A percentile compares a stretch with the other conserved stretches of the same genome.
These are phyloP conservation scores for Pseudomyrmex dendroicus DNA, from an alignment of 1,140 invertebrate genomes.

Conservation along the genomic window DNA sequence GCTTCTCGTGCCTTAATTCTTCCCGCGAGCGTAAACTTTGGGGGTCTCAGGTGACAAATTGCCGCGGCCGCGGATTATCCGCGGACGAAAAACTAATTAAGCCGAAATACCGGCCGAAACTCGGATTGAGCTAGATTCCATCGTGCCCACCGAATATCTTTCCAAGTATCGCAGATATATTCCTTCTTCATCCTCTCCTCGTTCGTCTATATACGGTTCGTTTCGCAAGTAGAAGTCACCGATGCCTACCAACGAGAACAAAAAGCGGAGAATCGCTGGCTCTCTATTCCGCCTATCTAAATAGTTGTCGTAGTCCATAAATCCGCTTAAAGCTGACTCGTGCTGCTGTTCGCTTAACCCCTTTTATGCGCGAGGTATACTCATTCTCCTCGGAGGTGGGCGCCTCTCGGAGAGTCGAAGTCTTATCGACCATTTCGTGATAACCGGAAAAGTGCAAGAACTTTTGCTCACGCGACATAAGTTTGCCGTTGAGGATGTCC, in stretches of 20 bases:
- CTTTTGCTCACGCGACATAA: neutral
- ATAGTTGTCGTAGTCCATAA: constrained; percentile 62
- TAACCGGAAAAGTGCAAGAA: constrained; percentile 1
- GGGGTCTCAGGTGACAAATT: constrained; percentile 50
- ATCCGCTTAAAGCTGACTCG: constrained; percentile 52
- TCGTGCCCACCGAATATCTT: constrained; percentile 7
- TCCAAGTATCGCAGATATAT: constrained; percentile 14
- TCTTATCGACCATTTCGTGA: constrained; percentile 33
- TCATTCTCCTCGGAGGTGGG: neutral
- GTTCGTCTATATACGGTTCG: neutral
- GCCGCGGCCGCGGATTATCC: constrained; percentile 52
- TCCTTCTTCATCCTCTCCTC: neutral
- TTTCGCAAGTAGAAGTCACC: constrained; percentile 7
- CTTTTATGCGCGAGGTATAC: constrained; percentile 28
- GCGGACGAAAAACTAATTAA: constrained; percentile 65
- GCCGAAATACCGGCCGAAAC: constrained; percentile 35
- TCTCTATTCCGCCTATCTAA: constrained; percentile 49
- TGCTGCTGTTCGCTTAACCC: constrained; percentile 39
- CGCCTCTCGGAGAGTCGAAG: constrained; percentile 31
- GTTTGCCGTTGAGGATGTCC: no score
- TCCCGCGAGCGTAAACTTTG: constrained; percentile 42
- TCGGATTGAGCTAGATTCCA: no score
- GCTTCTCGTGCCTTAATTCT: constrained; percentile 24
- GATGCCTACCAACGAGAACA: constrained; percentile 19
- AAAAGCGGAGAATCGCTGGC: constrained; percentile 40